These are phyloP conservation scores for Leptinotarsa peninsularis DNA, from an alignment of 2,888 invertebrate genomes.

Conservation along the genomic window DNA sequence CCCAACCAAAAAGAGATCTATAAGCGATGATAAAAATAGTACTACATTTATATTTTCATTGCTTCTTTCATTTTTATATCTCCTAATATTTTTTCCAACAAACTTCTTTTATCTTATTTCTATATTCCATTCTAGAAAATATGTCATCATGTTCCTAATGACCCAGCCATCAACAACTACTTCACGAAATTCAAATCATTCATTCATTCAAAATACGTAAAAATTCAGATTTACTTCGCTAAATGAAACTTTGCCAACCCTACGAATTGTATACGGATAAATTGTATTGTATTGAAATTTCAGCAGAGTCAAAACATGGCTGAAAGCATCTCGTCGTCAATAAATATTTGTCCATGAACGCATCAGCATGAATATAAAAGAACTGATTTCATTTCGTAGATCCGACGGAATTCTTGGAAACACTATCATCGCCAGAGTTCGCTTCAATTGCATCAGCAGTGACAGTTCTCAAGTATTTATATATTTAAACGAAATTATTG, in stretches of 20 bases:
- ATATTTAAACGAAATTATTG: constrained; percentile 16
- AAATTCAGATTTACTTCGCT: background rate
- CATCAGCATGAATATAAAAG: constrained; percentile 27
- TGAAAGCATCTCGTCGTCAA: constrained; percentile 17
- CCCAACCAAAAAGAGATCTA: too few relatives aligned
- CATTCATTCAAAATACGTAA: background rate
- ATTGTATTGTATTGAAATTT: constrained; percentile 23
- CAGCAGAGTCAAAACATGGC: constrained; percentile 15
- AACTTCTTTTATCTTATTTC: too few relatives aligned
- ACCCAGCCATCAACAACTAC: too few relatives aligned
- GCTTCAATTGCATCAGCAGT: constrained; percentile 9
- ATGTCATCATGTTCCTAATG: too few relatives aligned
- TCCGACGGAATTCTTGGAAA: constrained; percentile 24
- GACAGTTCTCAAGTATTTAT: constrained; percentile 20
- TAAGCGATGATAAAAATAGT: too few relatives aligned
- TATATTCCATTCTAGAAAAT: too few relatives aligned
- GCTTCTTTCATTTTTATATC: too few relatives aligned
- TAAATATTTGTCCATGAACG: constrained; percentile 27
- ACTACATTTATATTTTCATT: too few relatives aligned
- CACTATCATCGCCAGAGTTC: constrained; percentile 9
- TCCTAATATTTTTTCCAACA: too few relatives aligned
- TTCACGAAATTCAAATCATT: too few relatives aligned
- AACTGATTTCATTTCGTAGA: constrained; percentile 27
- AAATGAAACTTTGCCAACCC: background rate
- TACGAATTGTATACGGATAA: constrained; percentile 15